phyloP scores from a whole-genome alignment of 1,140 invertebrate species.

The Euura saliciscinereae region DNA sequence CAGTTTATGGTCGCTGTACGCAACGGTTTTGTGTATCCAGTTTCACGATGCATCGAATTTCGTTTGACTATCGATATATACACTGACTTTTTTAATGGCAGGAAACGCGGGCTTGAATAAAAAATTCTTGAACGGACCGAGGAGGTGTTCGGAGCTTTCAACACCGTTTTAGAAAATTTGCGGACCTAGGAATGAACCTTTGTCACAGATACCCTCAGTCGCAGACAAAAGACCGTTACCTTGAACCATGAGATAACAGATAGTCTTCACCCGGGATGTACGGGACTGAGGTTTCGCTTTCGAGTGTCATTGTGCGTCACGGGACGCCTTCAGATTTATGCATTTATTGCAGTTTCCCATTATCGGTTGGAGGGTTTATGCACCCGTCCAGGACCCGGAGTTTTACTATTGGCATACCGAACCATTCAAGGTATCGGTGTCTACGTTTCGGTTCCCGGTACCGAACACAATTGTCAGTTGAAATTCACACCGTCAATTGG shows the following conservation, averaged over 20 bases:
- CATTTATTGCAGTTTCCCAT: not conserved
- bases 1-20: no score
- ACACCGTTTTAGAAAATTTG: not conserved
- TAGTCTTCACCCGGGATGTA: not conserved
- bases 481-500: slow-evolving; percentile 29
- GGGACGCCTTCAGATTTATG: not conserved
- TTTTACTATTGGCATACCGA: not conserved
- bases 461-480: slow-evolving; percentile 24
- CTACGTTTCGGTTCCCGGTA: slow-evolving; percentile 12
- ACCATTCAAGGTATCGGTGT: slow-evolving; percentile 19
- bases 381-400: no score
- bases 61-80: not conserved
- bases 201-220: not conserved
- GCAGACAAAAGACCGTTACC: not conserved
- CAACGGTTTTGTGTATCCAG: no score
- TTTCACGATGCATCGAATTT: not conserved
- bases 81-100: not conserved
- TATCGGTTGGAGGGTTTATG: slow-evolving; percentile 17
- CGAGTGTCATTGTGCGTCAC: not conserved
- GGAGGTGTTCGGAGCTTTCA: not conserved
- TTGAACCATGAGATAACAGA: not conserved
- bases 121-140: not conserved
- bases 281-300: not conserved
- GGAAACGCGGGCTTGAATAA: not conserved
- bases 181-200: not conserved